These are phyloP conservation scores for Drusus annulatus DNA, from an alignment of 1,140 invertebrate species.

Conservation along the genomic window DNA sequence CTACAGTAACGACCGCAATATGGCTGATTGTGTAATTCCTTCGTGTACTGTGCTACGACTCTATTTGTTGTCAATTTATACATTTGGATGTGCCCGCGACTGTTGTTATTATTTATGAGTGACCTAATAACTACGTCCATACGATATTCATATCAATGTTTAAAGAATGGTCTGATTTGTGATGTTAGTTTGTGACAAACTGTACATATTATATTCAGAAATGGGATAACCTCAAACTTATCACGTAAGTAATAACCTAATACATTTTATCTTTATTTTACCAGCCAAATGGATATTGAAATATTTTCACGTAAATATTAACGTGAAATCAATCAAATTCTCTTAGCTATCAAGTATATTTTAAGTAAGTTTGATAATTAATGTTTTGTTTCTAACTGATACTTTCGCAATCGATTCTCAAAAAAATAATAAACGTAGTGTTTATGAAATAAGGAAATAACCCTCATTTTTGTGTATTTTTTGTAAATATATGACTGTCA, in stretches of 20 bases:
- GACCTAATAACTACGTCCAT: slow-evolving; percentile 13
- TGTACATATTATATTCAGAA: slow-evolving; percentile 1
- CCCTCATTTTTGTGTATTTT: no score
- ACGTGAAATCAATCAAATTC: no score
- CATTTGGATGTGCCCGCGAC: slow-evolving; percentile 8
- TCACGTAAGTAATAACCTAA: slow-evolving; percentile 12
- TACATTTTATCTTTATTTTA: no score
- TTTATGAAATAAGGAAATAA: no score
- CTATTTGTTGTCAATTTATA: slow-evolving; percentile 33
- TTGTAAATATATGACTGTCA: no score
- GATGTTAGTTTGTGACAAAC: slow-evolving; percentile 25
- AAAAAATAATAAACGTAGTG: no score
- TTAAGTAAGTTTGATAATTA: no score
- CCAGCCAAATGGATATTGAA: no score
- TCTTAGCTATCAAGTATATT: no score
- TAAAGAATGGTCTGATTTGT: slow-evolving; percentile 21
- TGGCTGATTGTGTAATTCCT: not conserved
- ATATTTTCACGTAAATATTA: no score
- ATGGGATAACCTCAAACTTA: slow-evolving; percentile 26
- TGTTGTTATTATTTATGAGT: slow-evolving; percentile 29
- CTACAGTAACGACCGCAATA: not conserved
- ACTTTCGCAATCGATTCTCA: no score
- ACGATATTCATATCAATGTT: slow-evolving; percentile 14
- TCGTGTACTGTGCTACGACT: not conserved
- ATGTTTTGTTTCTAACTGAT: no score